These are phyloP conservation scores for Sebastes baramenuke DNA, from an alignment of 2,797 vertebrate genomes.

Conservation along the genomic window DNA sequence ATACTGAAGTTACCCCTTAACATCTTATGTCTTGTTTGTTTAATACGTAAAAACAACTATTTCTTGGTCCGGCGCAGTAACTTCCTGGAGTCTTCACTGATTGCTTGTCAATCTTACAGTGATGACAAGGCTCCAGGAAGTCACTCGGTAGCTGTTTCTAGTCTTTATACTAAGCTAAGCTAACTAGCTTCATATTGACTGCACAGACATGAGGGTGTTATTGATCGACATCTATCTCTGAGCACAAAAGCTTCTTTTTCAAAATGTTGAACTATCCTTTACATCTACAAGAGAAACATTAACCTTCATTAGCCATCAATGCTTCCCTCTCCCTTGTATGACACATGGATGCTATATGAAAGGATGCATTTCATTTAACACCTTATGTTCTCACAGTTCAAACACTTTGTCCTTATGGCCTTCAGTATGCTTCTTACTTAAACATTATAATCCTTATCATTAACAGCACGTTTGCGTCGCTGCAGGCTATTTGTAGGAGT, in stretches of 20 bases:
- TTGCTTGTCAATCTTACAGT: neutral
- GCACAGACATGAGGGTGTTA: neutral
- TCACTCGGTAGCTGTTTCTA: neutral
- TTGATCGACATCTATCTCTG: neutral
- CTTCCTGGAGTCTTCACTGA: neutral
- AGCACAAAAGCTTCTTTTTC: neutral
- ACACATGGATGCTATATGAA: neutral
- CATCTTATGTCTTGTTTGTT: neutral
- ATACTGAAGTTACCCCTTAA: too few species aligned
- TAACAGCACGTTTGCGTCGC: slow-evolving; percentile 41
- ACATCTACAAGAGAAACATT: neutral
- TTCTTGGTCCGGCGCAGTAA: neutral
- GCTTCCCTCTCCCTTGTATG: neutral
- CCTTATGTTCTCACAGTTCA: slow-evolving; percentile 18
- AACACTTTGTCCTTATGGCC: slow-evolving; percentile 15
- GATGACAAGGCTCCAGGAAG: neutral
- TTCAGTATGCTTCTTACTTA: slow-evolving; percentile 21
- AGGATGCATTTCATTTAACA: slow-evolving; percentile 1
- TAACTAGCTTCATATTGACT: neutral
- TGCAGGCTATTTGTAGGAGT: slow-evolving; percentile 45
- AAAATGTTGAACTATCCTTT: neutral
- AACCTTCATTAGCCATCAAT: neutral
- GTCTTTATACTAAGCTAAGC: neutral
- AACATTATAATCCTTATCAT: slow-evolving; percentile 49
- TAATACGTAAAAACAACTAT: neutral